Base-by-base conservation (phyloP, 53 echinoderm and acorn worm species). In the Patiria pectinifera region DNA sequence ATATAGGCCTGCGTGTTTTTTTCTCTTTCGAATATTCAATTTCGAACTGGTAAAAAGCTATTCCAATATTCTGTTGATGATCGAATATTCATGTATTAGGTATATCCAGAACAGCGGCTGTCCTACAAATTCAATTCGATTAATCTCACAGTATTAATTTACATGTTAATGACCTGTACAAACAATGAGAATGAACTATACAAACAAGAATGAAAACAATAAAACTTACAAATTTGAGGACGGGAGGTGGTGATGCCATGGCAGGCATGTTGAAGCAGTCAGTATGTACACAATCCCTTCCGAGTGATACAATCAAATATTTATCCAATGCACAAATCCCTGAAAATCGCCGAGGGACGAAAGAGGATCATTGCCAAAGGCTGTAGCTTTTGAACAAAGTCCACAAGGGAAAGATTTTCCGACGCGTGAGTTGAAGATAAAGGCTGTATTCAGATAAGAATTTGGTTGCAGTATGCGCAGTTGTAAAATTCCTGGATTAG, bases 191-290 rank as follows among this genome's bases (percentile, higher is more conserved):
- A 16, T 66, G 14, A 66, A 66, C 14, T 66, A 66, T 16, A 66
- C 15, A 60, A 60, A 8, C 60, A 74, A 22, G 23, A 22, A 18
- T 11, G 19, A 21, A 48, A n/a, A 70, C 11, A 69, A 69, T 3
- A n/a, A 80, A 48, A 90, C 90, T 90, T 90, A 90, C 90, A 69
- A 90, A 90, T 90, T 90, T 90, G 21, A 90, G 81, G 24, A 90
- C 90, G 6, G 90, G 90, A 66, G 90, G 81, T 6, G 90, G 90
- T 47, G 90, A 66, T 21, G 80, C 69, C 66, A 81, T 81, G 66
- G 89, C 16, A 11, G 90, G 81, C 90, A 90, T 90, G 81, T 24
- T 81, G 70, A 66, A 18, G 44, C 61, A 60, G 76, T 2, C 12
- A 13, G 12, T 9, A n/a, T n/a, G n/a, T 35, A 35, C 22, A 21